Percentiles rank a stretch among this genome's conserved stretches.
These are phyloP conservation scores for Pangasianodon gigas DNA, from an alignment of 2,113 vertebrate species.

Conservation along the genomic window DNA sequence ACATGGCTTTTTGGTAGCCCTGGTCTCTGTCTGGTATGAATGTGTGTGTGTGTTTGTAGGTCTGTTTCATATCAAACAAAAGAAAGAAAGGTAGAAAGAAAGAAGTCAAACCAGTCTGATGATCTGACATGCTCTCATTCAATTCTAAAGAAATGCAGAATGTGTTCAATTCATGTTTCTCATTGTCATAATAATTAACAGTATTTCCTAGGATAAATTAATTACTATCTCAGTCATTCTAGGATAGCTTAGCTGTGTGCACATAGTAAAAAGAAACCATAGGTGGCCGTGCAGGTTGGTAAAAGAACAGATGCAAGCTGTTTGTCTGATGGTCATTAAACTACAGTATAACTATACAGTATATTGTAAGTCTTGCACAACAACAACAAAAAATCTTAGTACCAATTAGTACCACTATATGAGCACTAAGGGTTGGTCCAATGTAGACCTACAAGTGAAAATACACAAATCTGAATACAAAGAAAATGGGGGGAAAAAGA, in stretches of 20 bases:
- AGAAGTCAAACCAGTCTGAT: too few species aligned
- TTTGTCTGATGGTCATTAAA: neutral
- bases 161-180: neutral
- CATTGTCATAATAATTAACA: neutral
- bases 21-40: too few species aligned
- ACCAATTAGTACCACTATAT: too few species aligned
- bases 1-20: too few species aligned
- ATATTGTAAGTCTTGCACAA: too few species aligned
- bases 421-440: neutral
- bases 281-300: neutral
- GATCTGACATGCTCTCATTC: too few species aligned
- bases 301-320: neutral
- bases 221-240: neutral
- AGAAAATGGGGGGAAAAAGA: too few species aligned
- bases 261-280: neutral
- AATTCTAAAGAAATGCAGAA: neutral
- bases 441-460: neutral
- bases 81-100: too few species aligned
- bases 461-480: neutral
- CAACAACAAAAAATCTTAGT: too few species aligned
- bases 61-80: too few species aligned
- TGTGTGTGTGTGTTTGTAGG: too few species aligned
- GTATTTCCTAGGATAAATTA: neutral
- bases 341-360: too few species aligned
- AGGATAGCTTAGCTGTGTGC: neutral